Evolutionary conservation across 1,140 invertebrate species (phyloP), one percentile per base, ranked within the genome.

Genomic region (Mycetomoellerius zeteki): DNA sequence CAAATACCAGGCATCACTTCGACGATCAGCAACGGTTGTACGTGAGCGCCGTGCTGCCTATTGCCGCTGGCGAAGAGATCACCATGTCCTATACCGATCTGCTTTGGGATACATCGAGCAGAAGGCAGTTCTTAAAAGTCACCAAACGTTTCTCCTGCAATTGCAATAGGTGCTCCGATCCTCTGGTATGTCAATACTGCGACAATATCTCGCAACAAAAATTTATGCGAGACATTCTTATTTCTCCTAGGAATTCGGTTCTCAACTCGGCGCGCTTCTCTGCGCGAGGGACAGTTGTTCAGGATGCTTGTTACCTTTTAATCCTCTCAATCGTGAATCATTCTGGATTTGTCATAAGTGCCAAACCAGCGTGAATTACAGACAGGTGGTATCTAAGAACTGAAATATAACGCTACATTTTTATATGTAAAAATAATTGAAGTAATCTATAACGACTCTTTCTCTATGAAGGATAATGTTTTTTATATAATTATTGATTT

Each of bases 71-170:
- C 12, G 94, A 96, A 12, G 97, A 98, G 94, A 96, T 98, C 60
- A 97, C 97, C 54, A 97, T 97, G 78, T 96, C 97, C 37, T 98
- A 98, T 88, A 96, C 97, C 0, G 96, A 97, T 71, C 87, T 97
- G 19, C 93, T 98, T 6, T 98, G 97, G 97, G 97, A 97, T 10
- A 98, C 97, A 1, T 93, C 95, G 1, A 95, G 96, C 1, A 94
- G 98, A 75, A 95, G 97, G 60, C 94, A 96, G 24, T 96, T 97
- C 92, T 95, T 98, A 5, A 95, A 94, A 72, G 95, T 96, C 84
- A 98, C 97, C 3, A 98, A 98, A 95, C 96, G 97, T 91, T 98
- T 98, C 93, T 94, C 95, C 47, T 98, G 98, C 92, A 93, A 93
- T 16, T 98, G 98, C 92, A 89, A 93, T 21, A 95, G 98, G 50